phyloP scores from a whole-genome alignment of 1,140 invertebrate genomes.

The Bombus huntii region DNA sequence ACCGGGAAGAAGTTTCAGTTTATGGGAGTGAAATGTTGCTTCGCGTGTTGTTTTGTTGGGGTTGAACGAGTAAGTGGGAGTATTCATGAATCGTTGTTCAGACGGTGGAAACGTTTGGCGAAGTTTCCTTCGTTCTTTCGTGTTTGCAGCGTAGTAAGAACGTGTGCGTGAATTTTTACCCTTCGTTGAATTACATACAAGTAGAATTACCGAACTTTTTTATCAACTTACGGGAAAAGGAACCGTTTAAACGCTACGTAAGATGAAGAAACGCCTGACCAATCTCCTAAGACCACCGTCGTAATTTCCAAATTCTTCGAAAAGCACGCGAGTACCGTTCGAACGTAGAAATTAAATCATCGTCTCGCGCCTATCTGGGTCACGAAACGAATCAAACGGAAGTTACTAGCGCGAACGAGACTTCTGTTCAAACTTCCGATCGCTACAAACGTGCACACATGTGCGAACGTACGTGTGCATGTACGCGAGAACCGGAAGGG shows the following conservation, averaged over 20 bases:
- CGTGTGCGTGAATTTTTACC: not conserved
- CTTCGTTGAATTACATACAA: too few species aligned
- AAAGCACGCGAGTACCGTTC: too few species aligned
- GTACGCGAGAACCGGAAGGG: not conserved
- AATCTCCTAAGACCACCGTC: too few species aligned
- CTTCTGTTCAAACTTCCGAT: not conserved
- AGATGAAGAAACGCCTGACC: too few species aligned
- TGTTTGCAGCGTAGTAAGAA: too few species aligned
- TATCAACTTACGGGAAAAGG: too few species aligned
- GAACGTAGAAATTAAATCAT: slow-evolving; percentile 25
- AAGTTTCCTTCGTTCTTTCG: not conserved
- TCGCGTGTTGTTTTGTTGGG: not conserved
- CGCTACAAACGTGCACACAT: too few species aligned
- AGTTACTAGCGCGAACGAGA: slow-evolving; percentile 5
- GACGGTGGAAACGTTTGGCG: not conserved
- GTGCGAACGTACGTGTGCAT: too few species aligned
- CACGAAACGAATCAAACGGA: not conserved
- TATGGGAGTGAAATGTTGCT: not conserved
- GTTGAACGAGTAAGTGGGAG: not conserved
- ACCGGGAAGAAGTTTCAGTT: not conserved
- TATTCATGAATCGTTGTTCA: too few species aligned
- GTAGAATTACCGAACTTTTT: too few species aligned
- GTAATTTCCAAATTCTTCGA: too few species aligned
- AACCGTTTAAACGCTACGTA: too few species aligned
- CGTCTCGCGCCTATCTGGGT: not conserved